phyloP scores from a whole-genome alignment of 1,140 invertebrate species.

The Drosophila chauvacae region DNA sequence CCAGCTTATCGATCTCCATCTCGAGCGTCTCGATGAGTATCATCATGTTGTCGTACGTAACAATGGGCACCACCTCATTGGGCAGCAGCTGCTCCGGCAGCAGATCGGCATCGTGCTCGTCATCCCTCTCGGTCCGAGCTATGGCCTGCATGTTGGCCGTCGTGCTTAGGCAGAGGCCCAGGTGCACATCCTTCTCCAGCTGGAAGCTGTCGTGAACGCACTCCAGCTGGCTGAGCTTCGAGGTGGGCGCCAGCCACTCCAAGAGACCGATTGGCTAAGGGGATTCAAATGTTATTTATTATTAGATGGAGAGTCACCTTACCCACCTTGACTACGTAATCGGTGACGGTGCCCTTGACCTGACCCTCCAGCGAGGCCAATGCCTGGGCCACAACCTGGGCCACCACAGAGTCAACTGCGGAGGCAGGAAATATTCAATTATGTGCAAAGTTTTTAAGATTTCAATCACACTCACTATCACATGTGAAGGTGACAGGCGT shows the following conservation, averaged over 20 bases:
- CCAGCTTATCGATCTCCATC: constrained; percentile 91
- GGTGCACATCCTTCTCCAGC: constrained; percentile 94
- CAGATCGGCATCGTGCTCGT: constrained; percentile 89
- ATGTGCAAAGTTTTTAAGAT: too few relatives aligned
- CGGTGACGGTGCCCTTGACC: constrained; percentile 88
- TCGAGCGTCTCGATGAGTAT: constrained; percentile 93
- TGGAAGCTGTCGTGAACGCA: constrained; percentile 97
- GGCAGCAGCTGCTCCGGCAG: constrained; percentile 91
- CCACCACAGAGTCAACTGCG: constrained; percentile 92
- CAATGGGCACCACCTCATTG: constrained; percentile 88
- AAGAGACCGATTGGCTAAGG: constrained; percentile 75
- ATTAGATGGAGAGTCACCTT: background rate
- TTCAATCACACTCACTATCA: constrained; percentile 88
- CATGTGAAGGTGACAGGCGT: constrained; percentile 93
- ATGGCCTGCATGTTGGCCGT: constrained; percentile 85
- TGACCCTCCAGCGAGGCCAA: constrained; percentile 92
- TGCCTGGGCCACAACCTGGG: constrained; percentile 95
- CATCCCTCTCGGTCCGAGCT: constrained; percentile 88
- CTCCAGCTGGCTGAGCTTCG: constrained; percentile 93
- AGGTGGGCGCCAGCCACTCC: constrained; percentile 85
- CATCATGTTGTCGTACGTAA: constrained; percentile 90
- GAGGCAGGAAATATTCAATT: constrained; percentile 61
- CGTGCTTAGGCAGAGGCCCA: constrained; percentile 89
- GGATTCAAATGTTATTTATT: too few relatives aligned
- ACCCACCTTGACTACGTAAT: constrained; percentile 87